Percentiles rank a stretch among this genome's conserved stretches.
Evolutionary conservation across 2,797 vertebrate genomes (phyloP).

Genomic region (Manis javanica): DNA sequence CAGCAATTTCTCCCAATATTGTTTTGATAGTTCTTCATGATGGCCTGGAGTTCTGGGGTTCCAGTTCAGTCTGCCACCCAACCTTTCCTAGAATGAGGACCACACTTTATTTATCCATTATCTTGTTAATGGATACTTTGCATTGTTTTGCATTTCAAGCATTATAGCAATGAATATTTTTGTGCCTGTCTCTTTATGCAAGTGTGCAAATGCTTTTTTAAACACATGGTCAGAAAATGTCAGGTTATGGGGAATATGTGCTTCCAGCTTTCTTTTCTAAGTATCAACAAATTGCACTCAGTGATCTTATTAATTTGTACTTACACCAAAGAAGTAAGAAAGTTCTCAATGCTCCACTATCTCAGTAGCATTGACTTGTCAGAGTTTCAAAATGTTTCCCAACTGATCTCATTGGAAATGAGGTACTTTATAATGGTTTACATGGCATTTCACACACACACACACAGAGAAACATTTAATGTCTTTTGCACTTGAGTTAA

Average conservation of each 20-base stretch:
- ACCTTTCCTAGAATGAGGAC: not conserved
- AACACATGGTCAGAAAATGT: not conserved
- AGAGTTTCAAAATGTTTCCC: not conserved
- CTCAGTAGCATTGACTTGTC: not conserved
- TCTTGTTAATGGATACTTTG: not conserved
- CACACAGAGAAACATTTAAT: not conserved
- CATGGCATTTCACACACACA: too few species aligned
- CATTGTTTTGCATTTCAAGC: not conserved
- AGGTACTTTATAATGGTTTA: not conserved
- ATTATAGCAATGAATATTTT: not conserved
- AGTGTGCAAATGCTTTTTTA: not conserved
- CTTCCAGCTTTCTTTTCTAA: not conserved
- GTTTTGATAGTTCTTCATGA: not conserved
- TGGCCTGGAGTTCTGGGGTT: not conserved
- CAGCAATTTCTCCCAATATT: fast-evolving
- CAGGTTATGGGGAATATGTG: fast-evolving
- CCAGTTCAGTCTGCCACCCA: too few species aligned
- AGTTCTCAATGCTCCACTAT: fast-evolving
- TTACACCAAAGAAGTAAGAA: not conserved
- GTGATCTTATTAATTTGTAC: not conserved
- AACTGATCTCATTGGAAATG: not conserved
- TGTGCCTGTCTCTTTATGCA: not conserved
- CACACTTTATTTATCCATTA: too few species aligned
- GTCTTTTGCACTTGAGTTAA: fast-evolving
- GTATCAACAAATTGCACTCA: not conserved